Evolutionary conservation across 2,113 vertebrate species (phyloP), one percentile per base, ranked within the genome.

Genomic region (Nettapus auritus): DNA sequence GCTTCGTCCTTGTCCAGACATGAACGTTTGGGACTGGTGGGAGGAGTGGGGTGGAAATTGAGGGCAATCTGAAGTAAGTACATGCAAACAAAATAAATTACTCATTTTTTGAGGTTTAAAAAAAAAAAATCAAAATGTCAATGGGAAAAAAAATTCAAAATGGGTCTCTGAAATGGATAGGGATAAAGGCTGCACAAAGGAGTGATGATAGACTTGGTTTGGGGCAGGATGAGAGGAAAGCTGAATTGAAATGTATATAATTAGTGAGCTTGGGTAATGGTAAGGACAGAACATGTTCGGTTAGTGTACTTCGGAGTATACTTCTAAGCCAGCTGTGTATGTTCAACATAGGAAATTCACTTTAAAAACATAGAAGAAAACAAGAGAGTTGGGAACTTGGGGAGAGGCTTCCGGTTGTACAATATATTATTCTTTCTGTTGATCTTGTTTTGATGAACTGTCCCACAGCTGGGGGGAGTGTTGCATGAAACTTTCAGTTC

Each of bases 181-280:
- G 44, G 84, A 67, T 88, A 92, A 96, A 93, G 56, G 57, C n/a
- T 76, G 87, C 53, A 60, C 59, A 92, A 55, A 84, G 31, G 59
- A 81, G 31, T 48, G 76, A 59, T 94, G 90, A 83, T 88, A 67
- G 86, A 92, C 57, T 44, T 89, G 69, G 34, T 93, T 90, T 85
- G 62, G 81, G 91, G 48, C 81, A 88, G 64, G 38, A 87, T 75
- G 83, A 89, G 66, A 73, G 74, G 55, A 76, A 90, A 84, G 20
- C 77, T 82, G 36, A 87, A n/a, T 22, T 75, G 89, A 70, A 79
- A 81, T 89, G 89, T 0, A 0, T 77, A 4, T 93, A 64, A 90
- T 94, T 76, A 68, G 53, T 68, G 26, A 94, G 53, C 86, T 73
- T 77, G 90, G 28, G 34, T 90, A 28, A 53, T 84, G 80, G 16